Percentiles rank a stretch among this genome's conserved stretches.
Evolutionary conservation across 2,113 vertebrate genomes (phyloP).

Genomic region (Silurus asotus): DNA sequence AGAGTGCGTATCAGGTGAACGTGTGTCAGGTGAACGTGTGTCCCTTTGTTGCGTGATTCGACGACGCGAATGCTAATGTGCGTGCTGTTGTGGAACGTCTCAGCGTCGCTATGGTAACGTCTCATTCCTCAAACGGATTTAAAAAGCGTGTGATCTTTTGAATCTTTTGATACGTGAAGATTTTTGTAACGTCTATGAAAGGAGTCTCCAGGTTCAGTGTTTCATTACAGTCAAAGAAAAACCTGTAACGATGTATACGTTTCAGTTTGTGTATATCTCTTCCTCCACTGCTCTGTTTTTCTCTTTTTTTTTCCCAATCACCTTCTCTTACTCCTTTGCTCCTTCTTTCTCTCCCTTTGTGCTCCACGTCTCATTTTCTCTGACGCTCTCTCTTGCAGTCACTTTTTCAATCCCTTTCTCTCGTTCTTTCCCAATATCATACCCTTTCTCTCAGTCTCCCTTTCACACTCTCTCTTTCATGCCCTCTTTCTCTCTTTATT

Average conservation of each 20-base stretch:
- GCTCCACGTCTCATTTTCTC: constrained; percentile 62
- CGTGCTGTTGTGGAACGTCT: background rate
- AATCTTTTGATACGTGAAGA: background rate
- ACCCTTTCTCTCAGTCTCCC: too few relatives aligned
- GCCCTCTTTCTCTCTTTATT: too few relatives aligned
- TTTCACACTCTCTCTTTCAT: too few relatives aligned
- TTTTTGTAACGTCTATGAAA: background rate
- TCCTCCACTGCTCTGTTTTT: background rate
- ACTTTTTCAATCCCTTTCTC: too few relatives aligned
- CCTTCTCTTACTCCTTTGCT: constrained; percentile 28
- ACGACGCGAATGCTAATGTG: too few relatives aligned
- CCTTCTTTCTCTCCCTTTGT: constrained; percentile 5
- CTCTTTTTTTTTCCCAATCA: too few relatives aligned
- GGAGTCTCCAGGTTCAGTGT: background rate
- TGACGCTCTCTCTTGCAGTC: background rate
- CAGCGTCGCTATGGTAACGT: background rate
- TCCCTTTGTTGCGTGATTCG: background rate
- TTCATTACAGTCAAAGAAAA: background rate
- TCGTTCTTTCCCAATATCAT: too few relatives aligned
- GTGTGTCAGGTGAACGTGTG: constrained; percentile 4
- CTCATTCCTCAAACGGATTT: background rate
- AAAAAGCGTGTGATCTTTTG: background rate
- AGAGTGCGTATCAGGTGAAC: background rate
- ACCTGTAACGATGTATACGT: background rate
- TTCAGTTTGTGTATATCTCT: background rate